A percentile compares a stretch with the other conserved stretches of the same genome.
phyloP scores from a whole-genome alignment of 1,140 invertebrate genomes.

The Procambarus virginalis region DNA sequence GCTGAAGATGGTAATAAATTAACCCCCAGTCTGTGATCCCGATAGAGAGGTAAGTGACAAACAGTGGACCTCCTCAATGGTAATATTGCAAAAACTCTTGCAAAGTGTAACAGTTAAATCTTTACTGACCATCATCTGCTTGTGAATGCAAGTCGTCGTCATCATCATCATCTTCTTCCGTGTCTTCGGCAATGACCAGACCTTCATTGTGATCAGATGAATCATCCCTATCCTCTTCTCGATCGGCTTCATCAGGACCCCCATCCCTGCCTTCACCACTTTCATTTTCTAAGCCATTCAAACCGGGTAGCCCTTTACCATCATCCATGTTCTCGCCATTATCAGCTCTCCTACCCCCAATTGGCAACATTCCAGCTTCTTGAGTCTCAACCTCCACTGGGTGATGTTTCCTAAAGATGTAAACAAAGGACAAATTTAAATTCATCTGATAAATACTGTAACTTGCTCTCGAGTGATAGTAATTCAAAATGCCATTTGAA shows the following conservation, averaged over 20 bases:
- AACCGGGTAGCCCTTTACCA: constrained; percentile 31
- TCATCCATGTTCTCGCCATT: constrained; percentile 36
- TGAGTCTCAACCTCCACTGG: constrained; percentile 69
- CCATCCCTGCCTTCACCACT: constrained; percentile 22
- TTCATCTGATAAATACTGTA: background rate
- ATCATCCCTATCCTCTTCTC: constrained; percentile 38
- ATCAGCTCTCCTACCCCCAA: constrained; percentile 23
- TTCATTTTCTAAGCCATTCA: constrained; percentile 47
- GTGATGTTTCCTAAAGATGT: constrained; percentile 62
- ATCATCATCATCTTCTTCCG: constrained; percentile 61
- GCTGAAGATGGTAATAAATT: background rate
- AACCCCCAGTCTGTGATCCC: background rate
- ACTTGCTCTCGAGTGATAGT: too few relatives aligned
- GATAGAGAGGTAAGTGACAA: background rate
- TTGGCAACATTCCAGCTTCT: constrained; percentile 55
- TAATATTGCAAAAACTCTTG: background rate
- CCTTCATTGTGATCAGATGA: constrained; percentile 45
- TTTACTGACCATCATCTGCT: constrained; percentile 48
- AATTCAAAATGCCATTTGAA: too few relatives aligned
- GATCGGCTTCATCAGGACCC: constrained; percentile 29
- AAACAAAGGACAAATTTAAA: background rate
- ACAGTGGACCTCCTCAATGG: background rate
- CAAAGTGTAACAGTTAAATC: background rate
- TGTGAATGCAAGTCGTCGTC: constrained; percentile 40
- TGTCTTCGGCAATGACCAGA: constrained; percentile 57